These are phyloP conservation scores for Triplophysa tibetana DNA, from an alignment of 2,113 vertebrate species.

Conservation along the genomic window DNA sequence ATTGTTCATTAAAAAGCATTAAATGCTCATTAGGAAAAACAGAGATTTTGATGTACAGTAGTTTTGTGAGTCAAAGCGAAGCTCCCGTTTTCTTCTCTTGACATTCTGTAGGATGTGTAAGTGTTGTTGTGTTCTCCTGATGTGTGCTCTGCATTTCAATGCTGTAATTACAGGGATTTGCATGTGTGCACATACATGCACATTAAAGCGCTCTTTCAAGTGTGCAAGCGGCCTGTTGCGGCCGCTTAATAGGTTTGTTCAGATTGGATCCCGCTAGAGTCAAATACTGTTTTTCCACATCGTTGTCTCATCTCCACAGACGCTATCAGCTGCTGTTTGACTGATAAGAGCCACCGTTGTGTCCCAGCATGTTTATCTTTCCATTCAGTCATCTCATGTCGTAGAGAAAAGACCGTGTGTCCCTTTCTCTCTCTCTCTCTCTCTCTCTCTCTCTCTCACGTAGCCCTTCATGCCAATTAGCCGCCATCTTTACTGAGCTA, in stretches of 20 bases:
- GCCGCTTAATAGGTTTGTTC: background rate
- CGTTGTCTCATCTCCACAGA: background rate
- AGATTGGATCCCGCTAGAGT: background rate
- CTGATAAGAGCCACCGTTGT: slow-evolving; percentile 18
- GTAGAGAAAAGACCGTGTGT: background rate
- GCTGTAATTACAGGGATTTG: background rate
- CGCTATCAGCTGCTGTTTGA: background rate
- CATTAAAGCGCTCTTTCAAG: slow-evolving; percentile 10
- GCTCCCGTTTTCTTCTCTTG: too few relatives aligned
- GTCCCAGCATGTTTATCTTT: slow-evolving; percentile 40
- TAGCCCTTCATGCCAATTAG: slow-evolving; percentile 3
- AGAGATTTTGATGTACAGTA: background rate
- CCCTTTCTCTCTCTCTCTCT: background rate
- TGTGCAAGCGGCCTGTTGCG: background rate
- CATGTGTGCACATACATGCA: background rate
- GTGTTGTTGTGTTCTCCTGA: background rate
- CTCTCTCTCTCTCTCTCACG: background rate
- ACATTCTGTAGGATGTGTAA: background rate
- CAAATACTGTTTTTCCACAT: background rate
- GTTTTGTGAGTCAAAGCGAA: background rate
- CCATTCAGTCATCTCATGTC: slow-evolving; percentile 30
- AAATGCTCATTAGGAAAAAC: too few relatives aligned
- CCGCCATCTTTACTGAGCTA: background rate
- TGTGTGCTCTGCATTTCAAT: slow-evolving; percentile 20
- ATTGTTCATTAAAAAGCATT: too few relatives aligned